phyloP scores from a whole-genome alignment of 35 echinoderm and acorn worm genomes.

The Heliocidaris erythrogramma region DNA sequence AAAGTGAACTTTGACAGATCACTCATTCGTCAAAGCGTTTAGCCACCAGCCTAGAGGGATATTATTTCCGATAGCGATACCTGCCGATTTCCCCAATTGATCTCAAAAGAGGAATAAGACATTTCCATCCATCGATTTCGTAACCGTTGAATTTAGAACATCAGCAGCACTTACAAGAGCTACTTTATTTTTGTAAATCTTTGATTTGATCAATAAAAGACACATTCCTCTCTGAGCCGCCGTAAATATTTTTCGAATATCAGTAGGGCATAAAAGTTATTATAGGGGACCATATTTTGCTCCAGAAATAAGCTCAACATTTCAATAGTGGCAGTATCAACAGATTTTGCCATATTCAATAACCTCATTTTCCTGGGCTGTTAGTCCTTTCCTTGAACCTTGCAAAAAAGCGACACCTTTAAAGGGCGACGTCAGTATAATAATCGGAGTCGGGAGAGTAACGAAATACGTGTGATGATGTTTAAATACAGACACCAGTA shows the following conservation, averaged over 20 bases:
- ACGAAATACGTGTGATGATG: too few species aligned
- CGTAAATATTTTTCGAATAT: not conserved
- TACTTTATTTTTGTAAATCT: not conserved
- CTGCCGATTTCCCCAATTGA: not conserved
- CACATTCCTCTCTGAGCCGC: not conserved
- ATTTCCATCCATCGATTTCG: not conserved
- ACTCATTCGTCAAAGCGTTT: not conserved
- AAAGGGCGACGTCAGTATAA: too few species aligned
- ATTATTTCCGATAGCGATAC: not conserved
- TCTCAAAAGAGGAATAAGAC: not conserved
- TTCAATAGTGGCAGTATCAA: too few species aligned
- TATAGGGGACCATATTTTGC: not conserved
- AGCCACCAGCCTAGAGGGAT: not conserved
- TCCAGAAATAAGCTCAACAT: not conserved
- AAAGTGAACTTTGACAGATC: not conserved
- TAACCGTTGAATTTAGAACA: not conserved
- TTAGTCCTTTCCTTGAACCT: too few species aligned
- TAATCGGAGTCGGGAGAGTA: too few species aligned
- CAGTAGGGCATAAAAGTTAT: not conserved
- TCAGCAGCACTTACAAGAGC: not conserved
- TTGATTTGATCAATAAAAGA: not conserved
- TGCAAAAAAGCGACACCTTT: too few species aligned
- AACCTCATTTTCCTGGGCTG: too few species aligned
- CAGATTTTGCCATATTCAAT: too few species aligned
- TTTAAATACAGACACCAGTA: too few species aligned